Conservation (phyloP, 2,797 vertebrate genomes). For the Malacoraja senta region DNA sequence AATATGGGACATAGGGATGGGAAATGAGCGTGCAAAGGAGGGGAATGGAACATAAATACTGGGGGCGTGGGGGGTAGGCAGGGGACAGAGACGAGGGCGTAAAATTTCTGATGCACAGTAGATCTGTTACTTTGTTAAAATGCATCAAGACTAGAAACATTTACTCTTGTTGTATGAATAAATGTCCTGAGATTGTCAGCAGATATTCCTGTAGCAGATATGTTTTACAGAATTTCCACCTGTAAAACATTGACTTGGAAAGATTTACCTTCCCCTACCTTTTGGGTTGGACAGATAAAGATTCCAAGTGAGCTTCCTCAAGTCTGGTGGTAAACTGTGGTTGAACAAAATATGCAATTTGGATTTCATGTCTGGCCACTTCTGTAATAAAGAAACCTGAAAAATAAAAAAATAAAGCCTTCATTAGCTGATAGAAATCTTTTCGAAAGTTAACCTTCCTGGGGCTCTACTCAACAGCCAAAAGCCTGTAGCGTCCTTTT, state of each 20-base stretch:
- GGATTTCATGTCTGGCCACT: constrained; percentile 44
- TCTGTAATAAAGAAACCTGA: constrained; percentile 38
- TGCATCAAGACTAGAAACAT: background rate
- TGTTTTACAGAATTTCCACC: background rate
- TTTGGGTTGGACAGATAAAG: constrained; percentile 44
- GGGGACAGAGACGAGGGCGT: no score
- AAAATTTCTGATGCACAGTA: background rate
- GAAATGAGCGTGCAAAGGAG: no score
- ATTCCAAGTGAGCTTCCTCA: constrained; percentile 45
- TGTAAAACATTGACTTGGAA: background rate
- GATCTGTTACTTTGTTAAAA: background rate
- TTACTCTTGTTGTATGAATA: background rate
- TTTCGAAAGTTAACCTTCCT: background rate
- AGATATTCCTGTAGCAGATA: background rate
- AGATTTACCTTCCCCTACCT: constrained; percentile 37
- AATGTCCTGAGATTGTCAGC: background rate
- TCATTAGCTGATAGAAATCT: background rate
- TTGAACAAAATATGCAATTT: constrained; percentile 44
- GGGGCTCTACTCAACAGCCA: no score
- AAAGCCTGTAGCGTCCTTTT: no score
- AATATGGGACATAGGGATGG: no score
- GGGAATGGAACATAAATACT: no score
- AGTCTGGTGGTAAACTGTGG: constrained; percentile 42
- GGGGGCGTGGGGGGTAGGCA: no score
- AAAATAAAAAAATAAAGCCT: background rate